phyloP scores from a whole-genome alignment of 2,888 invertebrate species.

The Morpho deidamia region DNA sequence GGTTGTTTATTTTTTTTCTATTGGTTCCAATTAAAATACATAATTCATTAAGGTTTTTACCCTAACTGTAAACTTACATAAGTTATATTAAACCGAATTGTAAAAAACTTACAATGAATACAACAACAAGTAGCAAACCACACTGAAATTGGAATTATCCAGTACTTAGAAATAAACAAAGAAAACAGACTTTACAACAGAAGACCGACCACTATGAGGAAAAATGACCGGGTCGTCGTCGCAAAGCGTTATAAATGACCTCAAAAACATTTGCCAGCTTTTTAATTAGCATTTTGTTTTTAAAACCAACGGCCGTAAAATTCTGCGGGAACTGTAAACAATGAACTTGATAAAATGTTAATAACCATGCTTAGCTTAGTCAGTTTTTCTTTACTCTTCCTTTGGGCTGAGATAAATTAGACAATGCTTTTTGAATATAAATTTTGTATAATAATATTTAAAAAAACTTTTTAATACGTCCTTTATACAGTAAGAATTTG shows the following conservation, averaged over 20 bases:
- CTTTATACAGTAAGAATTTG: too few species aligned
- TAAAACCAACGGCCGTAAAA: constrained; percentile 22
- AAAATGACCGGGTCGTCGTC: constrained; percentile 8
- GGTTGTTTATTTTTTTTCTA: too few species aligned
- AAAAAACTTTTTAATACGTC: too few species aligned
- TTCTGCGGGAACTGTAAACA: constrained; percentile 6
- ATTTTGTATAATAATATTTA: too few species aligned
- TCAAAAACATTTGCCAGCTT: constrained; percentile 31
- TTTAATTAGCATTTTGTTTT: constrained; percentile 56
- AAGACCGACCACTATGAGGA: neutral
- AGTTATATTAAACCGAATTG: too few species aligned
- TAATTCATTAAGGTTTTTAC: too few species aligned
- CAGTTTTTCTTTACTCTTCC: neutral
- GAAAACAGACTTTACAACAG: neutral
- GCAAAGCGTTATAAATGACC: constrained; percentile 42
- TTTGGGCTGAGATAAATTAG: neutral
- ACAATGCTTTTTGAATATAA: too few species aligned
- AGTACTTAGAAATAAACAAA: neutral
- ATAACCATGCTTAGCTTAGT: constrained; percentile 2
- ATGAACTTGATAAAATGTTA: constrained; percentile 10
- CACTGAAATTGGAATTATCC: too few species aligned
- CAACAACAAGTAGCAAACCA: too few species aligned
- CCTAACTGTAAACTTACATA: too few species aligned
- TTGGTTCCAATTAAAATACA: too few species aligned
- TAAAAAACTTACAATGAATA: too few species aligned